Conservation (phyloP, 2,113 vertebrate genomes). For the Cisticola juncidis region DNA sequence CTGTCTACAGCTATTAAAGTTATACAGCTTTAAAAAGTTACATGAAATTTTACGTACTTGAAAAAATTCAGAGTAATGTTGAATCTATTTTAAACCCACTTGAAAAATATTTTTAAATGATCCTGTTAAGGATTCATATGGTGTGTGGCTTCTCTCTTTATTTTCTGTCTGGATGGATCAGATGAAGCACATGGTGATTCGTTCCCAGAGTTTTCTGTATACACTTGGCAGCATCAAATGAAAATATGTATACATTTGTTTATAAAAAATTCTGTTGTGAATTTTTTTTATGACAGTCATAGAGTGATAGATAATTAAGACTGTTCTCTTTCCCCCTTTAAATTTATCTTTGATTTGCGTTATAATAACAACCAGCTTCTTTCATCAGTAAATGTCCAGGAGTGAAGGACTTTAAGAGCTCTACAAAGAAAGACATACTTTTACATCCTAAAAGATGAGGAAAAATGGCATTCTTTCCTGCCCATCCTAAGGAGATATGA, state of each 20-base stretch:
- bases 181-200: background rate
- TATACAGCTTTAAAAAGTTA: slow-evolving; percentile 8
- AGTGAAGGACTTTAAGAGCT: background rate
- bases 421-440: background rate
- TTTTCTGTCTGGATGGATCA: background rate
- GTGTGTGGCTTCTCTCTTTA: background rate
- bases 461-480: background rate
- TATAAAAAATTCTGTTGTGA: background rate
- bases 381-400: background rate
- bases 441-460: background rate
- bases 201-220: background rate
- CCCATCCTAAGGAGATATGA: background rate
- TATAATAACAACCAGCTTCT: background rate
- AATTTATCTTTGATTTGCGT: background rate
- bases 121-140: background rate
- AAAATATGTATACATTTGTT: background rate
- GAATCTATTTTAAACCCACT: slow-evolving; percentile 6
- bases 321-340: background rate
- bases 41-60: slow-evolving; percentile 6
- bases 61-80: slow-evolving; percentile 5
- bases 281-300: background rate
- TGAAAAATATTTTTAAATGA: slow-evolving; percentile 7
- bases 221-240: background rate
- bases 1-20: background rate
- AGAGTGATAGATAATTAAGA: background rate